phyloP scores from a whole-genome alignment of 2,888 invertebrate genomes.

The Chloroclystis v-ata region DNA sequence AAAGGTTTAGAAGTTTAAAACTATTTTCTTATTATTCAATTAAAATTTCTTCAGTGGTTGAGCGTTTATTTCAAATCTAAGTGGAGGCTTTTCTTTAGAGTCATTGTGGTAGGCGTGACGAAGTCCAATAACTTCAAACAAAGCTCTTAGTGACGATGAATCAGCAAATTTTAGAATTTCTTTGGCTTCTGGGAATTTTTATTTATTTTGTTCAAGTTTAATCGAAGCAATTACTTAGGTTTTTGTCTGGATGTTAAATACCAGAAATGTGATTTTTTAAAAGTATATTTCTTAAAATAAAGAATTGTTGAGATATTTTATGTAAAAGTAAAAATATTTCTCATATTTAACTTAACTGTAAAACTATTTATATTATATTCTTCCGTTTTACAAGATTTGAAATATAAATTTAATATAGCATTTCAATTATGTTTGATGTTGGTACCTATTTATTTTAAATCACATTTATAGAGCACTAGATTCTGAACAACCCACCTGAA shows the following conservation, averaged over 20 bases:
- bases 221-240: neutral
- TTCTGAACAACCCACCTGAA: conserved; percentile 18
- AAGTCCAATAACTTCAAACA: conserved; percentile 59
- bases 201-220: conserved; percentile 7
- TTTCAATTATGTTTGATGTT: no score
- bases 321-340: no score
- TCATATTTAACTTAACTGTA: no score
- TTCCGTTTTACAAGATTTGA: no score
- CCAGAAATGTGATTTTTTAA: no score
- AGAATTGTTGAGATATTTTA: no score
- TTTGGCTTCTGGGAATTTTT: conserved; percentile 24
- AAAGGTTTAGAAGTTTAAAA: conserved; percentile 15
- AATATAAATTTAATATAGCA: no score
- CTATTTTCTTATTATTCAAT: conserved; percentile 44
- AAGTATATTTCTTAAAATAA: no score
- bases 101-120: conserved; percentile 61
- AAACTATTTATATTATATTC: no score
- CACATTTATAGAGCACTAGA: neutral
- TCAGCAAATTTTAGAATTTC: conserved; percentile 36
- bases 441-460: neutral
- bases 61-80: conserved; percentile 53
- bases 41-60: conserved; percentile 48
- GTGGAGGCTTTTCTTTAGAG: conserved; percentile 55
- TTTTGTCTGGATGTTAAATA: no score
- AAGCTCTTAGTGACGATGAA: conserved; percentile 68